Base-by-base conservation (phyloP, 30 jellyfish, hydroid and myxozoan species). In the Aurelia aurita region DNA sequence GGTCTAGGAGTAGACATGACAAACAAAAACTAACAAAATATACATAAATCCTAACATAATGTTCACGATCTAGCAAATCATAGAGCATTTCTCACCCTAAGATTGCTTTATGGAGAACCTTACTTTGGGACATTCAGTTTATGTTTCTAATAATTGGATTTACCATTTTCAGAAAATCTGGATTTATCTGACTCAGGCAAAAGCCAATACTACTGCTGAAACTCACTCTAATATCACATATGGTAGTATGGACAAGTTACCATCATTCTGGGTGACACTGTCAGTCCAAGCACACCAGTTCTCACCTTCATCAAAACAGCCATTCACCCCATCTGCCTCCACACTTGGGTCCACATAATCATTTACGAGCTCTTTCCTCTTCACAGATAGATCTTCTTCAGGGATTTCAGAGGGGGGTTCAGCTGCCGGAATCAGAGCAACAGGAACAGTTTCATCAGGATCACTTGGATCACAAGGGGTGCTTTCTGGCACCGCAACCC, bases 281-380 rank as follows among this genome's bases (percentile, higher is more conserved):
- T 93, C 98, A 27, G 97, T 73, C 98, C 98, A 93, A 44, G 58
- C 29, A 67, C 93, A 77, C 93, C 93, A 93, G 6, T 19, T 51
- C 35, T 82, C 96, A 23, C 34, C 84, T 29, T 68, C 63, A 84
- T 87, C 71, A 55, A 79, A 93, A 45, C 92, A 80, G 12, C 98
- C 98, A 88, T 88, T 93, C 55, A 93, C 32, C 28, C 98, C 98
- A 82, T 93, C 98, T 20, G 97, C 96, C 63, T 75, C 87, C 2
- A 75, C 45, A n/a, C 34, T 66, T 7, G 93, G 93, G 58, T 79
- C 83, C 19, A 63, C 74, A 58, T 12, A 16, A 82, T 83, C 91
- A 9, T 75, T 84, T 27, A 93, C 87, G 8, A 74, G 18, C 3
- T 59, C 78, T 25, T 73, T 87, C 59, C 98, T 92, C 45, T 49